A percentile compares a stretch with the other conserved stretches of the same genome.
phyloP scores from a whole-genome alignment of 2,113 vertebrate species.

The Herpailurus yagouaroundi region DNA sequence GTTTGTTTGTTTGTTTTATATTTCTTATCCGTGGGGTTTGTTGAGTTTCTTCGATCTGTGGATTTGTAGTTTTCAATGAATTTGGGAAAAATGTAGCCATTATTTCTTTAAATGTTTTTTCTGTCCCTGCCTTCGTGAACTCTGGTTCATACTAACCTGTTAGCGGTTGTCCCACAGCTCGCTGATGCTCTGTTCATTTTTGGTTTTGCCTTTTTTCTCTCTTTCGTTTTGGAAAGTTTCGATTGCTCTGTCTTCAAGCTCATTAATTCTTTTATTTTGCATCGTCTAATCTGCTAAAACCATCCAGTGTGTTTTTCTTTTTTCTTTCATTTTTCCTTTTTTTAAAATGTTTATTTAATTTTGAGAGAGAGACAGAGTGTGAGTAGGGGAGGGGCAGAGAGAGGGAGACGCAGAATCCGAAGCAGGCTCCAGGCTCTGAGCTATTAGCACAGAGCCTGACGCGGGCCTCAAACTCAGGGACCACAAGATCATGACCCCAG shows the following conservation, averaged over 20 bases:
- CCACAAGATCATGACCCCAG: no score
- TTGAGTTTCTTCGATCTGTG: background rate
- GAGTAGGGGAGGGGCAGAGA: no score
- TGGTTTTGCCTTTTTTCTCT: background rate
- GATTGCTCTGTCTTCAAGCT: background rate
- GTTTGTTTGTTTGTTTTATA: background rate
- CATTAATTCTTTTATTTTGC: background rate
- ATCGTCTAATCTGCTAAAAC: no score
- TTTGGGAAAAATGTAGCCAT: background rate
- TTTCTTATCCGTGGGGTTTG: background rate
- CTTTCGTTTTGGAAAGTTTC: background rate
- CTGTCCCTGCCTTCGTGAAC: background rate
- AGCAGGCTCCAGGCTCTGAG: no score
- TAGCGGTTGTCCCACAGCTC: background rate
- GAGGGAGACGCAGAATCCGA: no score
- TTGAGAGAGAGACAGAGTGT: no score
- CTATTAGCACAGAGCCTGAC: no score
- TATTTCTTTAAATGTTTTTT: background rate
- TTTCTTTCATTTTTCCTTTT: no score
- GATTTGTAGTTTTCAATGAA: background rate
- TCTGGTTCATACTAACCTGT: background rate
- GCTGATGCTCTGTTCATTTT: background rate
- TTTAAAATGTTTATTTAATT: no score
- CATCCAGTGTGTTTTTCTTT: no score
- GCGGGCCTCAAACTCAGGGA: rapidly evolving